These are phyloP conservation scores for Eospalax fontanierii DNA, from an alignment of 2,797 vertebrate species.

Conservation along the genomic window DNA sequence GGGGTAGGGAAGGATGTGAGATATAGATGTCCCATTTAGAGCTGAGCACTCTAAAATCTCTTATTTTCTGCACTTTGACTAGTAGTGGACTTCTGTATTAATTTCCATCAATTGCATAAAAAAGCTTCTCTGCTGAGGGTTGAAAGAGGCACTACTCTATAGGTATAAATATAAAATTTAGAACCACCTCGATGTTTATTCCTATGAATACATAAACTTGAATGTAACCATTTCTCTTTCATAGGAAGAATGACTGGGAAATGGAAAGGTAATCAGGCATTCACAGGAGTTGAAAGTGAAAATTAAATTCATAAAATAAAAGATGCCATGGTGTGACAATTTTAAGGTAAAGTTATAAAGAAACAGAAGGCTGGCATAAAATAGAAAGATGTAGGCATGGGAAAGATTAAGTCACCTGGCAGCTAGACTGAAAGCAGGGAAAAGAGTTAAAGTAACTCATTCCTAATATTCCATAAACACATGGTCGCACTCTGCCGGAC, in stretches of 20 bases:
- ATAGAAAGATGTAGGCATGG: background rate
- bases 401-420: background rate
- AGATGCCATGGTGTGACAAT: fast-evolving
- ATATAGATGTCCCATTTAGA: too few relatives aligned
- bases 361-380: background rate
- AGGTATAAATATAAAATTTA: background rate
- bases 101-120: background rate
- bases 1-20: too few relatives aligned
- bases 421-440: background rate
- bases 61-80: background rate
- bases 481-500: background rate
- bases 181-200: background rate
- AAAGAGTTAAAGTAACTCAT: background rate
- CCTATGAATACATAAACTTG: background rate
- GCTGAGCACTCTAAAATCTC: too few relatives aligned
- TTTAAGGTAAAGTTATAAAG: background rate
- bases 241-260: background rate
- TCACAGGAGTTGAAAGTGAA: background rate
- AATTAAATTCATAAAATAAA: background rate
- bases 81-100: background rate
- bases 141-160: background rate
- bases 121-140: too few relatives aligned
- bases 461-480: background rate
- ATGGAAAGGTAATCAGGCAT: background rate
- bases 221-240: background rate